phyloP scores from a whole-genome alignment of 2,888 invertebrate genomes.

The Ichneumoninae sp. region DNA sequence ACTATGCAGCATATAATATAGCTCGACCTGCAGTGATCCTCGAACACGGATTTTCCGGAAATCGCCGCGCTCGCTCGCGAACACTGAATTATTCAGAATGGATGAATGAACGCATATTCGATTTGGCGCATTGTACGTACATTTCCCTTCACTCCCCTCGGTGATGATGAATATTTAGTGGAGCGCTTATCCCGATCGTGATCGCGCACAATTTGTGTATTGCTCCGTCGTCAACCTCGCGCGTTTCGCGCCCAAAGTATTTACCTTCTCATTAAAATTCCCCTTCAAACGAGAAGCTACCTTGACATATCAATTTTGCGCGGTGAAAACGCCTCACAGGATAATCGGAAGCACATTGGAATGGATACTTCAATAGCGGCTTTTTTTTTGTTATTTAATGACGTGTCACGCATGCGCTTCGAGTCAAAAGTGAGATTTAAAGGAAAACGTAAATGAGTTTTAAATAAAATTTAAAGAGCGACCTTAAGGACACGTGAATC shows the following conservation, averaged over 20 bases:
- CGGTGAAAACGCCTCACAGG: not conserved
- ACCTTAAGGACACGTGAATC: no score
- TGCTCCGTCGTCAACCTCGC: constrained; percentile 37
- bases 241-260: not conserved
- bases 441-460: no score
- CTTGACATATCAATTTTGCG: not conserved
- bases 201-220: constrained; percentile 67
- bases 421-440: not conserved
- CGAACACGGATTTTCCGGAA: constrained; percentile 50
- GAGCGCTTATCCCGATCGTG: constrained; percentile 74
- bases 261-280: not conserved
- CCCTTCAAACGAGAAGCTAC: not conserved
- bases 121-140: constrained; percentile 52
- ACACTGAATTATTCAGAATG: constrained; percentile 64
- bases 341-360: not conserved
- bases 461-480: no score
- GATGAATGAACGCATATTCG: constrained; percentile 65
- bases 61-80: constrained; percentile 45
- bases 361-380: not conserved
- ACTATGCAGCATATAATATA: constrained; percentile 35
- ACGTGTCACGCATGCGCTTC: no score
- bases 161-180: constrained; percentile 75
- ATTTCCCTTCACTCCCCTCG: constrained; percentile 37
- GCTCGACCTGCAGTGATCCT: constrained; percentile 20
- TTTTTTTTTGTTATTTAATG: not conserved